A percentile compares a stretch with the other conserved stretches of the same genome.
phyloP scores from a whole-genome alignment of 2,113 vertebrate species.

The Labrus mixtus region DNA sequence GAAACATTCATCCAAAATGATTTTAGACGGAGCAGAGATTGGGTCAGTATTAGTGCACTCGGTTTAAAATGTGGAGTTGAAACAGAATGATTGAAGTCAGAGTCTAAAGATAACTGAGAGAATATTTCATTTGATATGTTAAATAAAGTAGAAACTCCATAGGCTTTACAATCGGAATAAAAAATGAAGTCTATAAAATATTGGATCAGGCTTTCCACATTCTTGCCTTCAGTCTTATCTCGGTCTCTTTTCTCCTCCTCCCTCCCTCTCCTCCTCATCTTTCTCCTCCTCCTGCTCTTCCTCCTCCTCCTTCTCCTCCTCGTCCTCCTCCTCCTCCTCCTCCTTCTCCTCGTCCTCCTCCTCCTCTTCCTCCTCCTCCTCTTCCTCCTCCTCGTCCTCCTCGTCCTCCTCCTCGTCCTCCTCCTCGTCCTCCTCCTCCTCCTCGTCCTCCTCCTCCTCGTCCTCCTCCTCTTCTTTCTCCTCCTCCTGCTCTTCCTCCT shows the following conservation, averaged over 20 bases:
- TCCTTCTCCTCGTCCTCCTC: background rate
- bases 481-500: conserved; percentile 11
- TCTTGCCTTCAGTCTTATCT: background rate
- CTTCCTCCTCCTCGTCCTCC: background rate
- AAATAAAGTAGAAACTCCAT: background rate
- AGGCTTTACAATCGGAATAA: background rate
- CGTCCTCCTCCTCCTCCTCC: background rate
- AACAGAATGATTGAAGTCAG: conserved; percentile 7
- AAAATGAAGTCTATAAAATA: background rate
- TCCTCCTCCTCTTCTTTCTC: background rate
- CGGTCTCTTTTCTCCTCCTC: background rate
- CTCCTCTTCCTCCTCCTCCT: conserved; percentile 6
- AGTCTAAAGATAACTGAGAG: background rate
- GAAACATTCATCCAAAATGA: conserved; percentile 22
- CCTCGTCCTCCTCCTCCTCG: background rate
- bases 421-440: background rate
- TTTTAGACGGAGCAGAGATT: background rate
- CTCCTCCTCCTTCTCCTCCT: too few relatives aligned
- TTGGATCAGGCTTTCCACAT: background rate
- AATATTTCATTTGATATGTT: conserved; percentile 7
- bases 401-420: too few relatives aligned
- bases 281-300: conserved; percentile 31
- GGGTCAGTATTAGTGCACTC: conserved; percentile 19
- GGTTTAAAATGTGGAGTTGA: conserved; percentile 9
- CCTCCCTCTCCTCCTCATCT: background rate